Evolutionary conservation across 2,797 vertebrate genomes (phyloP).

Genomic region (Anabas testudineus): DNA sequence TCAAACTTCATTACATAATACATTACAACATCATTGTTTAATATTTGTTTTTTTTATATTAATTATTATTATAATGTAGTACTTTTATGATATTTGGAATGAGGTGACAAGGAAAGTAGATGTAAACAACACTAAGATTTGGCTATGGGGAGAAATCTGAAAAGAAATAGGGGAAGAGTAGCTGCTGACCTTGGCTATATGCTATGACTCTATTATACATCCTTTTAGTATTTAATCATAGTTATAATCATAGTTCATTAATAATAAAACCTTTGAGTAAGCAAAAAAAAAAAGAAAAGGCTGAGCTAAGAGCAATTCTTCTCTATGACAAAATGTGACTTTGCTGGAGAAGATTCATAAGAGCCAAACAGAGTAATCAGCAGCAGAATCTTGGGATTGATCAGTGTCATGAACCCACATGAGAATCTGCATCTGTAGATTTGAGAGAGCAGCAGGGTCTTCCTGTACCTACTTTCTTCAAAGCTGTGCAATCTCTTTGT

Average conservation of each 20-base stretch:
- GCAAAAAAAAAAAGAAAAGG: background rate
- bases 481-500: slow-evolving; percentile 16
- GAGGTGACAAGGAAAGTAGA: background rate
- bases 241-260: slow-evolving; percentile 2
- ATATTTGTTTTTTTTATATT: too few relatives aligned
- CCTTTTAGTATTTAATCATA: background rate
- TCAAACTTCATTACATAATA: too few relatives aligned
- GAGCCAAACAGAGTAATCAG: background rate
- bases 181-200: background rate
- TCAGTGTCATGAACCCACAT: slow-evolving; percentile 12
- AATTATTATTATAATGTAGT: too few relatives aligned
- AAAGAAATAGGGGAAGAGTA: background rate
- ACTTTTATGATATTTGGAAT: background rate
- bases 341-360: background rate
- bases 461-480: slow-evolving; percentile 1
- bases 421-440: background rate
- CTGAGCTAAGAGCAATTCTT: background rate
- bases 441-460: background rate
- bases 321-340: background rate
- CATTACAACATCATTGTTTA: background rate
- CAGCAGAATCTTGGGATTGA: background rate
- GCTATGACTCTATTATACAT: background rate
- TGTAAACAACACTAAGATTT: background rate
- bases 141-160: background rate
- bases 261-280: background rate